phyloP scores from a whole-genome alignment of 2,888 invertebrate species.

The Clostera curtula region DNA sequence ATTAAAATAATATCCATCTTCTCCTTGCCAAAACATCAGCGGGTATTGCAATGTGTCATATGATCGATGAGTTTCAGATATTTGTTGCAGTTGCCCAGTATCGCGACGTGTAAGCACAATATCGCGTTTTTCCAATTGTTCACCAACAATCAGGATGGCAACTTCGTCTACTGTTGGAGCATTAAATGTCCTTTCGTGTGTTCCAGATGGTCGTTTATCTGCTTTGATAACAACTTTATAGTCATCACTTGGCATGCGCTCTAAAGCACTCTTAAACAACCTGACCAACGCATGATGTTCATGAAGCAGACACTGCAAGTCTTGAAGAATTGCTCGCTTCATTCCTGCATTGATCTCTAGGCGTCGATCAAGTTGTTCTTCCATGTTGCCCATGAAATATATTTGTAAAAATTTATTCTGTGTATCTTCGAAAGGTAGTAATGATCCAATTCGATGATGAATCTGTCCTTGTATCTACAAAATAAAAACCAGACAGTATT shows the following conservation, averaged over 20 bases:
- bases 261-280: too few relatives aligned
- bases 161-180: too few relatives aligned
- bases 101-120: conserved; percentile 10
- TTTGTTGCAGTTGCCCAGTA: too few relatives aligned
- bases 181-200: conserved; percentile 9
- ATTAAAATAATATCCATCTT: too few relatives aligned
- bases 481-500: too few relatives aligned
- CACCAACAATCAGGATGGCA: conserved; percentile 23
- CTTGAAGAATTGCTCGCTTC: background rate
- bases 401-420: background rate
- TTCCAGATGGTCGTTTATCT: too few relatives aligned
- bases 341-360: background rate
- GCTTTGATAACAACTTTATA: too few relatives aligned
- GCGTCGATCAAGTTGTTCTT: background rate
- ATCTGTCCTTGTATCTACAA: background rate
- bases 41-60: background rate
- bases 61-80: too few relatives aligned
- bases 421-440: background rate
- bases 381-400: background rate
- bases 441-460: conserved; percentile 1
- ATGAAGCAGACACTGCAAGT: too few relatives aligned
- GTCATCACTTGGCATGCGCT: background rate
- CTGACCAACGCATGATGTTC: too few relatives aligned
- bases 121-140: conserved; percentile 15
- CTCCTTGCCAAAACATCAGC: background rate